phyloP scores from a whole-genome alignment of 2,113 vertebrate genomes.

The Regulus satrapa region DNA sequence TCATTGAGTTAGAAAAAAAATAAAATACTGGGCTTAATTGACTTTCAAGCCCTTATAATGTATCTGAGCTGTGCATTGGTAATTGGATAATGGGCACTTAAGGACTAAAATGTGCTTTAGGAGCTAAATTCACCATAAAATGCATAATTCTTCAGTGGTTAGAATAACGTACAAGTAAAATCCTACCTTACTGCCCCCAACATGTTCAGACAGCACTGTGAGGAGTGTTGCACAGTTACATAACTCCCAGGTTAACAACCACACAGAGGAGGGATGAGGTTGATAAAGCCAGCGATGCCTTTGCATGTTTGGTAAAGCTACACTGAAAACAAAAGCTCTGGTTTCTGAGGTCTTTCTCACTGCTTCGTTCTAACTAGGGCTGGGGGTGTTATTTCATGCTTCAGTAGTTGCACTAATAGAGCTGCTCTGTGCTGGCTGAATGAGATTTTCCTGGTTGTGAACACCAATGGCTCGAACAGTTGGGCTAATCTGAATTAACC shows the following conservation, averaged over 20 bases:
- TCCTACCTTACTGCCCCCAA: too few relatives aligned
- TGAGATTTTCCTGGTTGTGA: slow-evolving; percentile 44
- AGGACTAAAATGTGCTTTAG: background rate
- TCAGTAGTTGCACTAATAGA: slow-evolving; percentile 21
- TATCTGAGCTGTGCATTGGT: background rate
- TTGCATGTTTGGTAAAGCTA: background rate
- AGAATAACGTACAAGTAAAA: background rate
- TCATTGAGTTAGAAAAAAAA: background rate
- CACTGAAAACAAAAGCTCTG: background rate
- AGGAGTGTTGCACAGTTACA: background rate
- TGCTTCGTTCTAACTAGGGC: background rate
- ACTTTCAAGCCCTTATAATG: background rate
- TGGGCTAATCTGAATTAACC: slow-evolving; percentile 58
- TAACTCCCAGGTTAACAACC: background rate
- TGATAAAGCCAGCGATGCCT: background rate
- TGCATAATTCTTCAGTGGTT: background rate
- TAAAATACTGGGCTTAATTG: background rate
- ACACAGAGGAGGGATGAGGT: background rate
- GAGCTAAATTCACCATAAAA: background rate
- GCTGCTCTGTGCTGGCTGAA: background rate
- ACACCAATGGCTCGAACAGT: slow-evolving; percentile 21
- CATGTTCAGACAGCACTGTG: background rate
- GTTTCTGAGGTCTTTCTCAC: background rate
- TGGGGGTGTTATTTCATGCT: slow-evolving; percentile 27
- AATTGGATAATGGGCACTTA: background rate